Conservation (phyloP, 2,888 invertebrate genomes). For the Himalopsyche japonica region DNA sequence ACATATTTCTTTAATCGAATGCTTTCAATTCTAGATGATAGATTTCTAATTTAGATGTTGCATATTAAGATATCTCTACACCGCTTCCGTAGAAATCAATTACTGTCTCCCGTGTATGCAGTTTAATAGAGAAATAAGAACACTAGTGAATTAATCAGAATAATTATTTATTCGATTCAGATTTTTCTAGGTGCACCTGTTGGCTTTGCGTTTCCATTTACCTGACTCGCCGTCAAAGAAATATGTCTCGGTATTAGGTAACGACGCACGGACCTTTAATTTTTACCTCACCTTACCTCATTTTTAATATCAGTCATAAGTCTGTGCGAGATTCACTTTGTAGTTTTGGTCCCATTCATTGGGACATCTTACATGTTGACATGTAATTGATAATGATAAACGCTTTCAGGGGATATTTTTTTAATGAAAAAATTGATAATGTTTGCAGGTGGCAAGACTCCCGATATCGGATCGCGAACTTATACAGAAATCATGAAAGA, state of each 20-base stretch:
- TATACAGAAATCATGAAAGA: slow-evolving; percentile 98
- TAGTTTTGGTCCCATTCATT: background rate
- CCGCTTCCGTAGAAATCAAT: no score
- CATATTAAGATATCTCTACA: background rate
- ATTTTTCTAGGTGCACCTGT: slow-evolving; percentile 8
- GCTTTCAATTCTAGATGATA: background rate
- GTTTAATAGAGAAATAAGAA: no score
- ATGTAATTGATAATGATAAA: background rate
- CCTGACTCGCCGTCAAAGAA: background rate
- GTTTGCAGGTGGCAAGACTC: slow-evolving; percentile 94
- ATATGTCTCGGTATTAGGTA: background rate
- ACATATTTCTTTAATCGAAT: background rate
- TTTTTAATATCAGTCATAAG: background rate
- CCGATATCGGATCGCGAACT: slow-evolving; percentile 91
- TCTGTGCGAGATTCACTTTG: background rate
- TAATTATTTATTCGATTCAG: no score
- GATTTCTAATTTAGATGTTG: background rate
- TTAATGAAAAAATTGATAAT: slow-evolving; percentile 32
- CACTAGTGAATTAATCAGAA: background rate
- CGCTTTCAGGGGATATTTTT: background rate
- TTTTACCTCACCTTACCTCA: background rate
- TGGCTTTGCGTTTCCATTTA: background rate
- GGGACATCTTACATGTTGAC: background rate
- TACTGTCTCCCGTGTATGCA: no score
- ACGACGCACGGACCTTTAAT: background rate